Evolutionary conservation across 2,888 invertebrate species (phyloP), one percentile per base, ranked within the genome.

Genomic region (Ceraclea dissimilis): DNA sequence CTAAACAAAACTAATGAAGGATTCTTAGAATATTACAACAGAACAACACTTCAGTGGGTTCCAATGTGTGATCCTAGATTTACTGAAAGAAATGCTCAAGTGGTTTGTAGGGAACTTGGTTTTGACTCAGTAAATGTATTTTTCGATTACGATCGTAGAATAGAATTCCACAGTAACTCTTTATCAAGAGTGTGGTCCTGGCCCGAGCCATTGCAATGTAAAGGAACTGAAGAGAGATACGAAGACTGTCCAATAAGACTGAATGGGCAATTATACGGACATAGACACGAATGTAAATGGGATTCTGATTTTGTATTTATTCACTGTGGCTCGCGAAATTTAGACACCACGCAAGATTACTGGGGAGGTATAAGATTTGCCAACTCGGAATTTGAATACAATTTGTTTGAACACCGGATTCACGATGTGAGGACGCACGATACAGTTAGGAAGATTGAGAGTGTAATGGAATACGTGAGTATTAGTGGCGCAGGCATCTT

Each of bases 301-400:
- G 87, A 94, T 70, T 88, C 88, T 1, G 82, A 88, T 47, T 99
- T 92, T 67, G 92, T 98, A 0, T 99, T 96, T 67, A 84, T 99
- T 16, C 87, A 91, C 64, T 99, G 99, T 68, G 93, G 92, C 1
- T 74, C 77, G 54, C 76, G 83, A 65, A 87, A 86, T 67, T 71
- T 87, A 4, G 76, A 82, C 2, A 75, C 80, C 11, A 74, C 76
- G 17, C 76, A 81, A 56, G 83, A 88, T 49, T 93, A 93, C 67
- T 99, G 99, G 99, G 99, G 98, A 44, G 98, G 98, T 33, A 85
- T 99, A 60, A 80, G 97, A 59, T 95, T 97, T 69, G 87, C 94
- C 1, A 85, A 90, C 68, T 83, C 90, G 2, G 88, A 92, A 69
- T 94, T 93, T 69, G 95, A 97, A 69, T 89, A 91, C 69, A 85